These are phyloP conservation scores for Bolborhynchus lineola DNA, from an alignment of 2,113 vertebrate genomes.

Conservation along the genomic window DNA sequence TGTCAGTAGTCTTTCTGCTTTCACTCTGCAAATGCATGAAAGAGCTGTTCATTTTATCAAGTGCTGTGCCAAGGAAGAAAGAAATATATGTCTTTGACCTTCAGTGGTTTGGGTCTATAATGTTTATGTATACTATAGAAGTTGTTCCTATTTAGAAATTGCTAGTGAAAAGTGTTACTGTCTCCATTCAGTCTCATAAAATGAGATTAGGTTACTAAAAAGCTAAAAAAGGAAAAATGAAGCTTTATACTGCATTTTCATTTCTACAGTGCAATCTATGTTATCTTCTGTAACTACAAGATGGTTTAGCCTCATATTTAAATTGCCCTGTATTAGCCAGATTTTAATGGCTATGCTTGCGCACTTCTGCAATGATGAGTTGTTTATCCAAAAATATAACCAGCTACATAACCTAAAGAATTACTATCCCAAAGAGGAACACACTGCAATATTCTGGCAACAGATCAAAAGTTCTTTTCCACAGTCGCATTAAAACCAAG, in stretches of 20 bases:
- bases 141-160: neutral
- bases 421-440: neutral
- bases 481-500: neutral
- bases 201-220: neutral
- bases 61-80: neutral
- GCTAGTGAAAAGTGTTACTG: neutral
- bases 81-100: neutral
- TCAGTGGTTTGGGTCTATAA: neutral
- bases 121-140: neutral
- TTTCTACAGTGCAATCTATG: neutral
- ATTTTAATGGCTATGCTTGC: neutral
- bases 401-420: neutral
- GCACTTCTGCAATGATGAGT: neutral
- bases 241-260: neutral
- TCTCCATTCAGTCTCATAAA: neutral
- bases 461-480: neutral
- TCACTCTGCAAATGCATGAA: neutral
- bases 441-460: neutral
- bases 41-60: neutral
- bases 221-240: neutral
- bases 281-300: neutral
- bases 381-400: neutral
- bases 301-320: neutral
- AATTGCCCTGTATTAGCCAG: neutral
- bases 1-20: neutral